Evolutionary conservation across 2,113 vertebrate species (phyloP), one percentile per base, ranked within the genome.

Genomic region (Tachysurus vachellii): DNA sequence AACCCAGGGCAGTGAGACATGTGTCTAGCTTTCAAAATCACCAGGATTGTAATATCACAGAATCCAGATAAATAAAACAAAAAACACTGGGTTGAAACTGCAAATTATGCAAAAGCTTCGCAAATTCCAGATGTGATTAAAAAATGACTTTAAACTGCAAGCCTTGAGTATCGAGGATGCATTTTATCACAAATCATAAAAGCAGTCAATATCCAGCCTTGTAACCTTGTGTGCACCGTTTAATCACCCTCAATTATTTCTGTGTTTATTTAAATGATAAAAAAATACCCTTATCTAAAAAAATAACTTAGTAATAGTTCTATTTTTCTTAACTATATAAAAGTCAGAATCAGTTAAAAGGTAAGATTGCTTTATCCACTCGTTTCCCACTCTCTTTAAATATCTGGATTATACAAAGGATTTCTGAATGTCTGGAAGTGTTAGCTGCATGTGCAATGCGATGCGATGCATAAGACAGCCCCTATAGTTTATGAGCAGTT

Each of bases 111-210:
- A 11, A 57, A 80, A 80, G 31, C 14, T 31, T 31, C 6, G 16
- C 14, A 5, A 71, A 84, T 14, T 84, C 19, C 31, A 23, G 16
- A 84, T 21, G 16, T 11, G 21, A n/a, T 26, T 42, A 61, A 44
- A 80, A 66, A 53, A 83, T 26, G 81, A 84, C 83, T 82, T 81
- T 90, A 75, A 68, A 91, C 89, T 89, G 92, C 85, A 91, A 90
- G 89, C 76, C 87, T 88, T 90, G 92, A 86, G 92, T 90, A 90
- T 85, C 88, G 91, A 85, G 89, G 86, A 86, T 76, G 61, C 81
- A 90, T 93, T 94, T 93, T 12, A 94, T 94, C 94, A 94, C 92
- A 94, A 94, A 94, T 93, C 82, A 89, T 57, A 88, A 90, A 90
- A 87, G 85, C 87, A 90, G 89, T 90, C 88, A 88, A 92, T 89